These are phyloP conservation scores for Microctonus hyperodae DNA, from an alignment of 2,888 invertebrate species.

Conservation along the genomic window DNA sequence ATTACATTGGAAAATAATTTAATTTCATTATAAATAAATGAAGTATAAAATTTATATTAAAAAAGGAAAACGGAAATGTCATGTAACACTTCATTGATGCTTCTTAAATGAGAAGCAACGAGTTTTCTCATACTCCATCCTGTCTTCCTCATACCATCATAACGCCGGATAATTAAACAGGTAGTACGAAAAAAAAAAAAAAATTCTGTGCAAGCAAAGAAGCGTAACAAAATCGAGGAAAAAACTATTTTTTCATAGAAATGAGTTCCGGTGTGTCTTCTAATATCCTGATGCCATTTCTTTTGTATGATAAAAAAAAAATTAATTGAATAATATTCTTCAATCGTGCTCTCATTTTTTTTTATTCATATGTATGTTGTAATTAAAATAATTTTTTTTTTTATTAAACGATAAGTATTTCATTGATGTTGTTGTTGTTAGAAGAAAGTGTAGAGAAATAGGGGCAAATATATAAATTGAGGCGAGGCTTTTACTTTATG, in stretches of 20 bases:
- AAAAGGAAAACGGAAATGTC: slow-evolving; percentile 14
- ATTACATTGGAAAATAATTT: no score
- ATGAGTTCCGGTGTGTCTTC: neutral
- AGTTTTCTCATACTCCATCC: neutral
- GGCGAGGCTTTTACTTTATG: slow-evolving; percentile 5
- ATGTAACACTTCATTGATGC: slow-evolving; percentile 10
- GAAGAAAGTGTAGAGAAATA: slow-evolving; percentile 9
- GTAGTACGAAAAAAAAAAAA: neutral
- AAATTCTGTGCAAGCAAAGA: slow-evolving; percentile 1
- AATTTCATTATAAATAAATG: neutral
- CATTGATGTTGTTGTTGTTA: slow-evolving; percentile 1
- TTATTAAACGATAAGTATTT: neutral
- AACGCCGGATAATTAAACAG: neutral
- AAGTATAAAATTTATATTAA: slow-evolving; percentile 1
- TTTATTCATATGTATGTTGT: no score
- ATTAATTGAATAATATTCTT: neutral
- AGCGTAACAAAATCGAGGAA: neutral
- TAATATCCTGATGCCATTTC: neutral
- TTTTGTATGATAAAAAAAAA: neutral
- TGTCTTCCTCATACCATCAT: neutral
- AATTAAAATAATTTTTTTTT: neutral
- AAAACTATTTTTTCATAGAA: neutral
- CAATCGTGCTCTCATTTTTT: neutral
- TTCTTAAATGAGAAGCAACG: neutral
- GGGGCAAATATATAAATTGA: slow-evolving; percentile 8